Conservation (phyloP, 2,113 vertebrate genomes). For the Chamaea fasciata region DNA sequence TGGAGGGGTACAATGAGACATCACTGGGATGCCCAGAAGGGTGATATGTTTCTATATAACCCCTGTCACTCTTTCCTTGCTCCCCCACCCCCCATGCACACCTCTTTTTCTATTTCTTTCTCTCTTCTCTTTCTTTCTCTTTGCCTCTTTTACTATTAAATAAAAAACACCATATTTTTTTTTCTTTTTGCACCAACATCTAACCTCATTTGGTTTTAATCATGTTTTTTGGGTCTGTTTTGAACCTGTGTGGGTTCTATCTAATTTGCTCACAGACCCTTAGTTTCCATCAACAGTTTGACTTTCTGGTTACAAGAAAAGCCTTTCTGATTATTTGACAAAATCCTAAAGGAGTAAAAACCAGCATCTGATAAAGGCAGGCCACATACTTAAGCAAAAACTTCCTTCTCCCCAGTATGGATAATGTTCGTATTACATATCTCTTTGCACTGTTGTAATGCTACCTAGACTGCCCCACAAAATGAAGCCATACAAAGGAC, state of each 20-base stretch:
- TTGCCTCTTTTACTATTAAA: background rate
- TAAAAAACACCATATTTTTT: background rate
- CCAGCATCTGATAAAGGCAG: background rate
- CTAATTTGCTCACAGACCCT: background rate
- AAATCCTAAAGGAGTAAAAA: background rate
- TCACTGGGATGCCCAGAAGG: too few relatives aligned
- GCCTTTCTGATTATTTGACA: background rate
- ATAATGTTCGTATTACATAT: fast-evolving
- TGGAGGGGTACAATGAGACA: fast-evolving
- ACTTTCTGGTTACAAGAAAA: background rate
- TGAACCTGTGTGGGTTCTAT: fast-evolving
- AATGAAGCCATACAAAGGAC: background rate
- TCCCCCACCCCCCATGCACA: background rate
- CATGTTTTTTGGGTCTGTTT: background rate
- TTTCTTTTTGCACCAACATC: background rate
- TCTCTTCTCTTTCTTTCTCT: background rate
- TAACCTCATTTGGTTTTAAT: background rate
- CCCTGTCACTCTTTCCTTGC: too few relatives aligned
- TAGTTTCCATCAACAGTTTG: background rate
- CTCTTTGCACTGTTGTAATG: background rate
- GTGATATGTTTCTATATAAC: background rate
- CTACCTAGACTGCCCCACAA: background rate
- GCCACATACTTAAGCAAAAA: background rate
- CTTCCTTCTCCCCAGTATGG: background rate
- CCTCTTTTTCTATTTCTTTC: background rate